Conservation (phyloP, 1,140 invertebrate species). For the Lethrus apterus region DNA sequence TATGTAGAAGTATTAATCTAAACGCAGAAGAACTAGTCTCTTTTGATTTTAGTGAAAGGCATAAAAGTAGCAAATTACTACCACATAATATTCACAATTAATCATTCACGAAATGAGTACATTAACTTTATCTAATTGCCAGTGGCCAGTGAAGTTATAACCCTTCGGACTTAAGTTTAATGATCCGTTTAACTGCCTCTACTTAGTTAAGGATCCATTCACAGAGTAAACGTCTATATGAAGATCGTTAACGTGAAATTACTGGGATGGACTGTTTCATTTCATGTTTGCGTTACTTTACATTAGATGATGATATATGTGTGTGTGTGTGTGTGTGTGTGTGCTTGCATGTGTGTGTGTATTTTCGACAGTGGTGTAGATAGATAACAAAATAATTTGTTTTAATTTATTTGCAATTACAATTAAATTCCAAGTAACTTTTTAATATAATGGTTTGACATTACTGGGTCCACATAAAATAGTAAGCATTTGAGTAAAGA, state of each 20-base stretch:
- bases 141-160: slow-evolving; percentile 26
- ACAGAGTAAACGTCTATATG: slow-evolving; percentile 24
- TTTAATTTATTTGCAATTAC: no score
- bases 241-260: slow-evolving; percentile 27
- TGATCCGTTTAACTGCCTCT: slow-evolving; percentile 25
- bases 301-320: no score
- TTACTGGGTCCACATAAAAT: no score
- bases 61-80: slow-evolving; percentile 10
- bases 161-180: slow-evolving; percentile 24
- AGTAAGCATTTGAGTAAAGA: no score
- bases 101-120: slow-evolving; percentile 12
- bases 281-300: slow-evolving; percentile 15
- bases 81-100: slow-evolving; percentile 14
- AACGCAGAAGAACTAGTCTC: no score
- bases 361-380: no score
- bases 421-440: no score
- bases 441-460: no score
- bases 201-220: slow-evolving; percentile 27
- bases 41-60: slow-evolving; percentile 6
- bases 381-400: no score
- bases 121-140: slow-evolving; percentile 22
- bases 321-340: no score
- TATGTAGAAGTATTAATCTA: no score
- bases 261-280: slow-evolving; percentile 26
- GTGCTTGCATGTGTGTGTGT: no score